phyloP scores from a whole-genome alignment of 1,140 invertebrate species.

The Fopius arisanus region DNA sequence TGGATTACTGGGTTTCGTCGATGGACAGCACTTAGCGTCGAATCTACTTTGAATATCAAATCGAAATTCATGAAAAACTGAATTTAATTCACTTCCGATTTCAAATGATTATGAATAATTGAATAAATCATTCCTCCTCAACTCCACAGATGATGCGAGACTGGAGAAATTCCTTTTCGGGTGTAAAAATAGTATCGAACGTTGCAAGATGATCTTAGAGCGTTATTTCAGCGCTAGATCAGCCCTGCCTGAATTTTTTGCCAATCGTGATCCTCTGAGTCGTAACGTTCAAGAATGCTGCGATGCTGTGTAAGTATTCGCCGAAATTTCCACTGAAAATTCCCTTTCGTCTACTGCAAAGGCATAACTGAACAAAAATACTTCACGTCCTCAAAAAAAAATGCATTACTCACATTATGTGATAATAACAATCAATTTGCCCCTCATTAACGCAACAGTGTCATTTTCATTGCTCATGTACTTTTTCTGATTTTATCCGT shows the following conservation, averaged over 20 bases:
- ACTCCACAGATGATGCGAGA: constrained; percentile 59
- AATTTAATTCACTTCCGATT: no score
- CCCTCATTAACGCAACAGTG: background rate
- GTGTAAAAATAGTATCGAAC: constrained; percentile 66
- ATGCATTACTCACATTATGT: background rate
- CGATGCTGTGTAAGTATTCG: constrained; percentile 47
- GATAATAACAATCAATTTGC: constrained; percentile 8
- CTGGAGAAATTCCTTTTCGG: constrained; percentile 64
- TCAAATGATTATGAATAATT: no score
- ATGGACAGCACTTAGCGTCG: no score
- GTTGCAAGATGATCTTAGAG: constrained; percentile 64
- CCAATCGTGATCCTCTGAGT: constrained; percentile 56
- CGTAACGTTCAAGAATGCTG: constrained; percentile 57
- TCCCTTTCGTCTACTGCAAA: constrained; percentile 9
- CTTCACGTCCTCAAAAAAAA: background rate
- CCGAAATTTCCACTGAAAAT: constrained; percentile 8
- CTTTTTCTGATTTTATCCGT: background rate
- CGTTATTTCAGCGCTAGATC: constrained; percentile 62
- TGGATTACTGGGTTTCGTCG: no score
- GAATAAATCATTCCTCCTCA: constrained; percentile 12
- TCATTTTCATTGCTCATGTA: background rate
- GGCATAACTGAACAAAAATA: background rate
- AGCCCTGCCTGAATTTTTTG: constrained; percentile 63
- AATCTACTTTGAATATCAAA: no score
- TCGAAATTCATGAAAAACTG: no score